Base-by-base conservation (phyloP, 2,797 vertebrate genomes). In the Phoeniculus purpureus region DNA sequence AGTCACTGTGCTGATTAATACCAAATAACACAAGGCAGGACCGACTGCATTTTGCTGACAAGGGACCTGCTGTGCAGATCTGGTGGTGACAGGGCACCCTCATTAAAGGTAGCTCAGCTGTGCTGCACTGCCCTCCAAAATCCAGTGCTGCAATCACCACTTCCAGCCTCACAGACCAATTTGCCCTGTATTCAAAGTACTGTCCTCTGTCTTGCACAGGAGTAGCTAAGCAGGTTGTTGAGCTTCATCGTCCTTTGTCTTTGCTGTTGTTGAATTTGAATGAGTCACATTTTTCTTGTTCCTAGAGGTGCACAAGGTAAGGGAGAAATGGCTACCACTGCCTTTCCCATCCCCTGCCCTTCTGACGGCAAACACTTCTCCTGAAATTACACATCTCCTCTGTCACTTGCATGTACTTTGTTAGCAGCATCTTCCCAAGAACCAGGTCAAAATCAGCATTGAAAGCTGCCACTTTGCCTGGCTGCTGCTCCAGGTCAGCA, bases 1-100 rank as follows among this genome's bases (percentile, higher is more conserved):
- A 67, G 88, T 66, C 61, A 66, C 76, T 80, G 19, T 87, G 67
- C 45, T 93, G 92, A 82, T 95, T 92, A 86, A 84, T 82, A 67
- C 62, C 65, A 90, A 96, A 81, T 55, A 89, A 29, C 54, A 83
- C 37, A 59, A 82, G 64, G 82, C 86, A 92, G 80, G 81, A 92
- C 40, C 6, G 52, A 86, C 81, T 89, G 70, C 66, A n/a, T 67
- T 92, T 85, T 89, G 51, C 52, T 87, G 37, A 56, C 2, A 2
- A 80, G 58, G 47, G 65, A n/a, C 52, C n/a, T 52, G 74, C 81
- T 72, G 34, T 78, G 75, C 51, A 26, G 81, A 45, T n/a, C 72
- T n/a, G 4, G 29, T 34, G 68, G 67, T 79, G 68, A n/a, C 32
- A 80, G 61, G 80, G 43, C 79, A 89, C 51, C 78, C 62, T 91